Evolutionary conservation across 2,888 invertebrate species (phyloP), one percentile per base, ranked within the genome.

Genomic region (Ormyrus thymus): DNA sequence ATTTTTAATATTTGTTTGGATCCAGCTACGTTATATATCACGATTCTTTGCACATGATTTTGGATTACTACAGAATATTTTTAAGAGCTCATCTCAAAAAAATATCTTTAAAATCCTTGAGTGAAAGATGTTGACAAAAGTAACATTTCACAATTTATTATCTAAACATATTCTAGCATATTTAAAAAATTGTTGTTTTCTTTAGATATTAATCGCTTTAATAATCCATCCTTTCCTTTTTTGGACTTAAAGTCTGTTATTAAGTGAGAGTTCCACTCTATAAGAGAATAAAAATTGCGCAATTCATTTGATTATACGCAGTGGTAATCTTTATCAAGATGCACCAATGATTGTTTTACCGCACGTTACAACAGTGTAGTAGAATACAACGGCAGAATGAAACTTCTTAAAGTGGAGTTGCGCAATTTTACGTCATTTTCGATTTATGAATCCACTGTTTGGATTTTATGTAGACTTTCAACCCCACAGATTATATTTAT

Each of bases 261-360:
- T 11, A 11, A 56, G 48, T 48, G 13, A n/a, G 43, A 59, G 29
- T 66, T 55, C n/a, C 8, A 43, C 13, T 66, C 50, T 58, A 64
- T 29, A 65, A 55, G 59, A 15, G n/a, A 76, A 48, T 66, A 58
- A 68, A 73, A 73, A 80, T 72, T 73, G 68, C 70, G 73, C 62
- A 65, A 70, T 61, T 79, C 46, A 46, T 48, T 76, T 61, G 61
- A 61, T 53, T 56, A 43, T 59, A 77, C 45, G 15, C 51, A 70
- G 65, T 76, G 64, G 43, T 53, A 73, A 66, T 66, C 71, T 70
- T 65, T 48, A 50, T 6, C 9, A 73, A 68, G 73, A 64, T 58
- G 64, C 78, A 76, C 59, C 69, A 51, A 56, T 81, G 81, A 81
- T 81, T 81, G 81, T 78, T 78, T 81, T 68, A 73, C 74, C 81